A percentile compares a stretch with the other conserved stretches of the same genome.
Evolutionary conservation across 2,888 invertebrate species (phyloP).

Genomic region (Euplexia lucipara): DNA sequence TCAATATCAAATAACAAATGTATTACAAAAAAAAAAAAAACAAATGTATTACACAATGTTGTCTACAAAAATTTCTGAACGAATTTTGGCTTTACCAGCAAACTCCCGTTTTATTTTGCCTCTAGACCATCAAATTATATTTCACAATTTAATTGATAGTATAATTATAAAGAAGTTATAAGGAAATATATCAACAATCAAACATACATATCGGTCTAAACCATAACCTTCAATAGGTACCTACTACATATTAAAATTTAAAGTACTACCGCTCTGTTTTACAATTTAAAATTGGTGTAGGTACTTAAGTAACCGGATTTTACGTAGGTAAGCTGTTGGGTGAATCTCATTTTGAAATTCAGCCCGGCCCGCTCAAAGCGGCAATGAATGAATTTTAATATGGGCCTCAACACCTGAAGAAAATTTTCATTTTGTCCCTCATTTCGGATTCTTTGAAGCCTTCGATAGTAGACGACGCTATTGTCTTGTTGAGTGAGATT

Average conservation of each 20-base stretch:
- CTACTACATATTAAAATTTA: conserved; percentile 26
- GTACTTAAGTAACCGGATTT: conserved; percentile 30
- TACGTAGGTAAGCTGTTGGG: conserved; percentile 42
- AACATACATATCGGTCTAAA: too few species aligned
- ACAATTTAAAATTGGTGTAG: conserved; percentile 50
- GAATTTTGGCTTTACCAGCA: too few species aligned
- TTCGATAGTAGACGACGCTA: conserved; percentile 40
- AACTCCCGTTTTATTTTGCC: too few species aligned
- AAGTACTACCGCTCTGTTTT: conserved; percentile 29
- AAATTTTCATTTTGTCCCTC: conserved; percentile 56
- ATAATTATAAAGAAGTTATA: too few species aligned
- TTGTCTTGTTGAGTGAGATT: conserved; percentile 41
- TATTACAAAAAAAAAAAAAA: too few species aligned
- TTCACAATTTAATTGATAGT: too few species aligned
- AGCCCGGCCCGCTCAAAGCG: conserved; percentile 62
- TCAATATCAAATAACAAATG: too few species aligned
- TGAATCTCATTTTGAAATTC: conserved; percentile 71
- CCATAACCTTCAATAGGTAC: too few species aligned
- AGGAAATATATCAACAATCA: too few species aligned
- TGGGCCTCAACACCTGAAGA: conserved; percentile 53
- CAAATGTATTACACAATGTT: too few species aligned
- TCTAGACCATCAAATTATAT: too few species aligned
- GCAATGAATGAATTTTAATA: conserved; percentile 73
- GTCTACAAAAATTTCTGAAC: too few species aligned
- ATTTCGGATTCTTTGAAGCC: conserved; percentile 45